Percentiles rank a stretch among this genome's conserved stretches.
Conservation (phyloP, 2,888 invertebrate genomes). For the Apodemia mormo region DNA sequence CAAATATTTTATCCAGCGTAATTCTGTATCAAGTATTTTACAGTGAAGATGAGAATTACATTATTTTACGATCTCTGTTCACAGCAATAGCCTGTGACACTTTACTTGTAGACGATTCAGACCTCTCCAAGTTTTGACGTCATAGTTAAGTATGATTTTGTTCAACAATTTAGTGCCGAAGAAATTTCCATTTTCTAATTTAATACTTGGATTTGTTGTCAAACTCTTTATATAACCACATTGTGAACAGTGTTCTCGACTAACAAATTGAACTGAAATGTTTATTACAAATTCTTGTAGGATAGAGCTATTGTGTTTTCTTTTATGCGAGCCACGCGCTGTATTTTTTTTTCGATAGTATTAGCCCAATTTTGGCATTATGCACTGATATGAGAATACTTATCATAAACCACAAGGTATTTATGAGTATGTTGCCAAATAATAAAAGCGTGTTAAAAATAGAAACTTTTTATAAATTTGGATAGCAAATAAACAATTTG, state of each 20-base stretch:
- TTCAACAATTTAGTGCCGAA: neutral
- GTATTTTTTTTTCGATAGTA: neutral
- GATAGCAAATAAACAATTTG: too few species aligned
- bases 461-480: too few species aligned
- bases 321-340: constrained; percentile 1
- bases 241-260: constrained; percentile 42
- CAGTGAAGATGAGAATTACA: neutral
- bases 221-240: constrained; percentile 45
- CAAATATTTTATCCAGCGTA: neutral
- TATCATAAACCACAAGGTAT: too few species aligned
- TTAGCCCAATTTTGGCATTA: neutral
- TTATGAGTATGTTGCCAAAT: neutral
- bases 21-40: neutral
- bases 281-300: constrained; percentile 42
- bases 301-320: constrained; percentile 24
- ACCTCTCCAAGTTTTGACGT: neutral
- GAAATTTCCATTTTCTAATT: constrained; percentile 43
- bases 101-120: neutral
- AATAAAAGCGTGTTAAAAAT: neutral
- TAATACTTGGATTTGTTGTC: constrained; percentile 44
- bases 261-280: constrained; percentile 52
- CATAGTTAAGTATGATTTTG: neutral
- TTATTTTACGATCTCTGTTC: neutral
- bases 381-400: neutral
- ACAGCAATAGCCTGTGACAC: neutral